These are phyloP conservation scores for Notechis scutatus DNA, from an alignment of 2,113 vertebrate genomes.

Conservation along the genomic window DNA sequence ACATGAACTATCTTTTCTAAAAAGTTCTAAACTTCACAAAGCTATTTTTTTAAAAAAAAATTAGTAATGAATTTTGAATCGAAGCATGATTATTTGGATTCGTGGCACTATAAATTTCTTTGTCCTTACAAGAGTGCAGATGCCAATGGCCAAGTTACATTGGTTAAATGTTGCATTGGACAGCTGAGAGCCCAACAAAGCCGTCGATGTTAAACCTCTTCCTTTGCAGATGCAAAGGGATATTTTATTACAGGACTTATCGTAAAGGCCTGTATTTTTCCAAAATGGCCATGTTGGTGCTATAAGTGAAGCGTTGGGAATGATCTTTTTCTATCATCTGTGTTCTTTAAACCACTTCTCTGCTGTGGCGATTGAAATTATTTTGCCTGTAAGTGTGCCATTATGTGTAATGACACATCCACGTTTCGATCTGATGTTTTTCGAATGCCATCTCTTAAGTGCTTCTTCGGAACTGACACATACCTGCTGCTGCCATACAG, in stretches of 20 bases:
- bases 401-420: constrained; percentile 3
- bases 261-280: not conserved
- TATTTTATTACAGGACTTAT: not conserved
- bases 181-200: too few relatives aligned
- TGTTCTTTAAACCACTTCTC: constrained; percentile 3
- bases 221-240: not conserved
- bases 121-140: not conserved
- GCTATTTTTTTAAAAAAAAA: not conserved
- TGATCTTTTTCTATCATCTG: not conserved
- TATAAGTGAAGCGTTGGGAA: not conserved
- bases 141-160: not conserved
- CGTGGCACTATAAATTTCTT: too few relatives aligned
- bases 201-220: not conserved
- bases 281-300: not conserved
- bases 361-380: not conserved
- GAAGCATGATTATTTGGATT: not conserved
- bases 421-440: constrained; percentile 10
- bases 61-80: not conserved
- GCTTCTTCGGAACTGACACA: not conserved
- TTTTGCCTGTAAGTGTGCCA: not conserved
- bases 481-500: not conserved
- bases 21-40: not conserved
- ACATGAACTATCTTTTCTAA: not conserved
- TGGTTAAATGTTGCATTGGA: not conserved
- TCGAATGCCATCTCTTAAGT: not conserved